Evolutionary conservation across 2,888 invertebrate genomes (phyloP).

Genomic region (Cactoblastis cactorum): DNA sequence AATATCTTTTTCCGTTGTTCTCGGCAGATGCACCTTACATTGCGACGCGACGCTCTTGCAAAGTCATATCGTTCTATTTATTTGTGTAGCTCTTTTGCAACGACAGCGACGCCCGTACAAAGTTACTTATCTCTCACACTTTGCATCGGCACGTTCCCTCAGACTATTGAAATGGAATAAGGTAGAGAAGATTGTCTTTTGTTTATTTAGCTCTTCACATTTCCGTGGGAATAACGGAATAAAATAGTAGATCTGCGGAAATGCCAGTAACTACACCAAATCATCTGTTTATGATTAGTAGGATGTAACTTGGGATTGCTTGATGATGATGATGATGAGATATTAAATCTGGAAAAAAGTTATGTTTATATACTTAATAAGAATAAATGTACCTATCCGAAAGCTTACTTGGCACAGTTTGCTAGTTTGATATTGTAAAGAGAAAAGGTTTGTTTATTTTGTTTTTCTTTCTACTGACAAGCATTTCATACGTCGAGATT

Average conservation of each 20-base stretch:
- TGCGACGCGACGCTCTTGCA: conserved; percentile 24
- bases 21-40: conserved; percentile 26
- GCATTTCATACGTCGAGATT: no score
- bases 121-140: conserved; percentile 51
- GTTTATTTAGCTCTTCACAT: not conserved
- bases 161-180: conserved; percentile 4
- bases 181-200: not conserved
- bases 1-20: conserved; percentile 33
- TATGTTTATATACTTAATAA: no score
- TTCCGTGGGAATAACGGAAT: no score
- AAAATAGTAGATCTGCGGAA: not conserved
- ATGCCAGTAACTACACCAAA: not conserved
- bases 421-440: no score
- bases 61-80: conserved; percentile 43
- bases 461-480: no score
- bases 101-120: conserved; percentile 40
- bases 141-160: conserved; percentile 29
- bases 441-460: no score
- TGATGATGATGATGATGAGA: no score
- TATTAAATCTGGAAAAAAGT: no score
- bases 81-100: conserved; percentile 39
- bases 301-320: no score
- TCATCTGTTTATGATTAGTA: no score
- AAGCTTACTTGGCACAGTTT: no score
- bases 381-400: no score